phyloP scores from a whole-genome alignment of 2,113 vertebrate species.

The Cavia aperea region DNA sequence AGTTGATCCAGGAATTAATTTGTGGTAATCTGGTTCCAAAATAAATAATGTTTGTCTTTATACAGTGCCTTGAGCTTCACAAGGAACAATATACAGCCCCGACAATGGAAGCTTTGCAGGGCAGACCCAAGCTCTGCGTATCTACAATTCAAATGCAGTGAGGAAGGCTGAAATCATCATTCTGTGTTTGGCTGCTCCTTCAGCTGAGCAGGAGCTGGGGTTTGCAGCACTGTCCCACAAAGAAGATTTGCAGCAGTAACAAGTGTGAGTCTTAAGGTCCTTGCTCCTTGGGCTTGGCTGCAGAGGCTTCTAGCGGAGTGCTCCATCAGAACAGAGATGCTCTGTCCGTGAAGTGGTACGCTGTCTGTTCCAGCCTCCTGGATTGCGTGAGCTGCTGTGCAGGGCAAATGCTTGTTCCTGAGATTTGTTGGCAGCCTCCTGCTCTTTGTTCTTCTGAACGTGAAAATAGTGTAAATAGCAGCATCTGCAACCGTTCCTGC shows the following conservation, averaged over 20 bases:
- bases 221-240: slow-evolving; percentile 27
- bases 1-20: slow-evolving; percentile 32
- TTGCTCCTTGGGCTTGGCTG: slow-evolving; percentile 4
- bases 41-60: slow-evolving; percentile 53
- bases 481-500: slow-evolving; percentile 76
- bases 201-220: slow-evolving; percentile 37
- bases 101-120: neutral
- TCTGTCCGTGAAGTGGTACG: slow-evolving; percentile 48
- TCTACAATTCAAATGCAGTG: neutral
- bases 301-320: slow-evolving; percentile 59
- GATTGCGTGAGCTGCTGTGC: slow-evolving; percentile 43
- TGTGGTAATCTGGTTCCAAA: slow-evolving; percentile 38
- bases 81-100: neutral
- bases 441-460: slow-evolving; percentile 78
- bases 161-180: neutral
- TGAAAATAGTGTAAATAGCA: slow-evolving; percentile 74
- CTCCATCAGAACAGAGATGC: slow-evolving; percentile 56
- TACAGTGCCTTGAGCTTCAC: neutral
- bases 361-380: slow-evolving; percentile 50
- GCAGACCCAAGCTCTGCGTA: neutral
- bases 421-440: slow-evolving; percentile 75
- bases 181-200: slow-evolving; percentile 42
- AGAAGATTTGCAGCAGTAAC: slow-evolving; percentile 20
- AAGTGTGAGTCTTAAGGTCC: slow-evolving; percentile 40
- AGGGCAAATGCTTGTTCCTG: slow-evolving; percentile 63